phyloP scores from a whole-genome alignment of 1,140 invertebrate species.

The Drosophila subobscura region DNA sequence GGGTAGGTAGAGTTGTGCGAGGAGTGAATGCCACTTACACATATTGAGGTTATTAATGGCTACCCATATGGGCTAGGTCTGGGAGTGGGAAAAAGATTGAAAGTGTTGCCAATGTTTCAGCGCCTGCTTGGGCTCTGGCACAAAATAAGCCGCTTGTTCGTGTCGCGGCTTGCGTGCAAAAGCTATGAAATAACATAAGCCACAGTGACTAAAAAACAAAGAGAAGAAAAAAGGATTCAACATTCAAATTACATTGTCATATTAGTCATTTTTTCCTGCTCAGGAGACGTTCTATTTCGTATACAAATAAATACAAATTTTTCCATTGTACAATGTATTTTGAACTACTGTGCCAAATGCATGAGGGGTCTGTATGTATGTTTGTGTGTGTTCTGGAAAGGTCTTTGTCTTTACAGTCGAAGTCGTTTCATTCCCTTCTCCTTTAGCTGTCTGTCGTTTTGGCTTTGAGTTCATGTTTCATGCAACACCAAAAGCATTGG shows the following conservation, averaged over 20 bases:
- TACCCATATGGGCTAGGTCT: conserved; percentile 15
- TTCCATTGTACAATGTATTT: neutral
- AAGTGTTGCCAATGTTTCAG: conserved; percentile 57
- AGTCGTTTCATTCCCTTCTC: conserved; percentile 25
- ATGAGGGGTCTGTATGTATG: conserved; percentile 8
- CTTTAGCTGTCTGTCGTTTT: conserved; percentile 53
- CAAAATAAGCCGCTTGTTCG: conserved; percentile 54
- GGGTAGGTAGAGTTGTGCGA: conserved; percentile 9
- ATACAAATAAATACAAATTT: neutral
- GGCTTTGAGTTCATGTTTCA: conserved; percentile 73
- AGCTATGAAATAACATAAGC: conserved; percentile 41
- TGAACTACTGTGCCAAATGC: conserved; percentile 10
- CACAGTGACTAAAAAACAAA: conserved; percentile 26
- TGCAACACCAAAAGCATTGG: conserved; percentile 41
- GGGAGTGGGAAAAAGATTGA: conserved; percentile 14
- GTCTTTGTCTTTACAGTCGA: conserved; percentile 59
- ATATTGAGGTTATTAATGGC: conserved; percentile 78
- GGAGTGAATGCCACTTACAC: conserved; percentile 55
- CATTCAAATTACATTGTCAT: no score
- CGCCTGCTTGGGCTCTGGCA: conserved; percentile 14
- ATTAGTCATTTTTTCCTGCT: no score
- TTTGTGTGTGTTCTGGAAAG: conserved; percentile 21
- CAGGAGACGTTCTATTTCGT: no score
- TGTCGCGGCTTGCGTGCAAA: conserved; percentile 57
- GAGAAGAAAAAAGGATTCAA: no score